These are phyloP conservation scores for Plebejus melissa DNA, from an alignment of 2,888 invertebrate species.

Conservation along the genomic window DNA sequence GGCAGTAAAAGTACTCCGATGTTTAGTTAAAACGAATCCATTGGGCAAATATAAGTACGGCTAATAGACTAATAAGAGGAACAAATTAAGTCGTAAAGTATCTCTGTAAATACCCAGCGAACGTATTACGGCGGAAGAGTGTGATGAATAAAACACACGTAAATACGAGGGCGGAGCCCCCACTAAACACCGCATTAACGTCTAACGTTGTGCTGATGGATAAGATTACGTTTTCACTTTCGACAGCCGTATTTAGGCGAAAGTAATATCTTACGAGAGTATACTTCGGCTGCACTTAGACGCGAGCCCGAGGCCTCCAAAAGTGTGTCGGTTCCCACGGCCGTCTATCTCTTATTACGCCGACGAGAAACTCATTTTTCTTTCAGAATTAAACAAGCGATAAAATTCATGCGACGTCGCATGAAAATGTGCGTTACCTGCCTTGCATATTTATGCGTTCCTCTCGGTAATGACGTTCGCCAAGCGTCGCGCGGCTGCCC, in stretches of 20 bases:
- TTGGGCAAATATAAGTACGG: slow-evolving; percentile 35
- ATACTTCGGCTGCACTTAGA: slow-evolving; percentile 73
- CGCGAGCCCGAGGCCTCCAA: slow-evolving; percentile 52
- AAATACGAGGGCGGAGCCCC: slow-evolving; percentile 60
- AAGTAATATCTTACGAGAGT: slow-evolving; percentile 71
- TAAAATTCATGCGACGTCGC: slow-evolving; percentile 79
- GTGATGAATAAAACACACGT: slow-evolving; percentile 68
- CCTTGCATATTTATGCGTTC: slow-evolving; percentile 78
- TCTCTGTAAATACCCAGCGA: slow-evolving; percentile 39
- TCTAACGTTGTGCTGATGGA: slow-evolving; percentile 64
- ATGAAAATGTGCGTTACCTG: slow-evolving; percentile 79
- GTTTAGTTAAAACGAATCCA: slow-evolving; percentile 23
- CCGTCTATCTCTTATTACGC: slow-evolving; percentile 68
- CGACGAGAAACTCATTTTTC: slow-evolving; percentile 71
- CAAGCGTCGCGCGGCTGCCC: slow-evolving; percentile 65
- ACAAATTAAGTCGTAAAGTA: slow-evolving; percentile 60
- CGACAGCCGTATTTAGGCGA: slow-evolving; percentile 61
- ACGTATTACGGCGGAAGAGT: slow-evolving; percentile 56
- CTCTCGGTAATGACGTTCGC: slow-evolving; percentile 75
- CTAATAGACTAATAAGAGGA: slow-evolving; percentile 49
- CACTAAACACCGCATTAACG: slow-evolving; percentile 65
- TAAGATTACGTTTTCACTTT: slow-evolving; percentile 66
- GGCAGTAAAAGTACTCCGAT: slow-evolving; percentile 26
- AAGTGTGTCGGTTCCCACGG: slow-evolving; percentile 70
- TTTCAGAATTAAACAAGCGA: slow-evolving; percentile 76